Conservation (phyloP, 2,113 vertebrate genomes). For the Pelobates fuscus region DNA sequence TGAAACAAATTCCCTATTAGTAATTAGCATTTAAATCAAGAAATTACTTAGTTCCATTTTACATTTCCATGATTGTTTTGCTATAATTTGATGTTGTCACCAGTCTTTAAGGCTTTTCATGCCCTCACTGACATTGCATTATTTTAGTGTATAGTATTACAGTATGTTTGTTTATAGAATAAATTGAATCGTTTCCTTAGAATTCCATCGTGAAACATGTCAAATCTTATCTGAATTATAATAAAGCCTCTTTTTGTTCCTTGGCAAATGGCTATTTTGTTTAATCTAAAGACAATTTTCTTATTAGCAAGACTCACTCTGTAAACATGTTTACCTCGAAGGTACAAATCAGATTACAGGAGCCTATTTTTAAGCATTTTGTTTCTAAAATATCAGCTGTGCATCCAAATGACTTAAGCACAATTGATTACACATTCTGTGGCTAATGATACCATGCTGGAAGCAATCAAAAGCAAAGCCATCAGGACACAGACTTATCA, state of each 20-base stretch:
- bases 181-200: background rate
- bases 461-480: constrained; percentile 15
- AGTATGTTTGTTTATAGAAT: background rate
- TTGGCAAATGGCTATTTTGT: background rate
- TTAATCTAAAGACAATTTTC: background rate
- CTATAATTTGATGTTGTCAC: no score
- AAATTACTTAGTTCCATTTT: no score
- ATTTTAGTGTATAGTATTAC: background rate
- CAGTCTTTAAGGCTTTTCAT: no score
- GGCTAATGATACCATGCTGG: constrained; percentile 31
- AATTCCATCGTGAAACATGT: background rate
- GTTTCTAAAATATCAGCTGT: constrained; percentile 26
- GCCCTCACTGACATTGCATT: no score
- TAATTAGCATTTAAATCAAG: no score
- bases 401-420: constrained; percentile 17
- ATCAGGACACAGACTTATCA: background rate
- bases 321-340: constrained; percentile 38
- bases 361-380: constrained; percentile 21
- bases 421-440: constrained; percentile 39
- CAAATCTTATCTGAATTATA: background rate
- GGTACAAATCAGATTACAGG: constrained; percentile 26
- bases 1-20: no score
- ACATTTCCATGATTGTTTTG: no score
- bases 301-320: background rate
- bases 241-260: background rate